Percentiles rank a stretch among this genome's conserved stretches.
Conservation (phyloP, 2,113 vertebrate genomes). For the Paramormyrops kingsleyae region DNA sequence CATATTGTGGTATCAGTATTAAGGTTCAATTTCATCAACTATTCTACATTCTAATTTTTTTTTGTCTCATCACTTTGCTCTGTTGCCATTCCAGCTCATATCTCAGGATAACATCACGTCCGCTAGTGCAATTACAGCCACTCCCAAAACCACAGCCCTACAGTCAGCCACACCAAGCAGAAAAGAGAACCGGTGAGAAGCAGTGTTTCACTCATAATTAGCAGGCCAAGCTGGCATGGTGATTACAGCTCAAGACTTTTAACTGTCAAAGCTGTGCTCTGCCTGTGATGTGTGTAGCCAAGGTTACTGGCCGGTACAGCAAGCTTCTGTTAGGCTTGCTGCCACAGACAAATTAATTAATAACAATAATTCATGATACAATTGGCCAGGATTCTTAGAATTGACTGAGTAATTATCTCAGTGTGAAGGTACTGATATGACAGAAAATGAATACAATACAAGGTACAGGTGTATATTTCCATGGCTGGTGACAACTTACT, state of each 20-base stretch:
- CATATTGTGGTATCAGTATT: neutral
- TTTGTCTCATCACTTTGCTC: neutral
- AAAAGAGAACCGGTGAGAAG: constrained; percentile 42
- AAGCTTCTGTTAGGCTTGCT: neutral
- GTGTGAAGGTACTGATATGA: neutral
- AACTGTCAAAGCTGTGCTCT: neutral
- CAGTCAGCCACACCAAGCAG: constrained; percentile 9
- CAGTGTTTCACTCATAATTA: neutral
- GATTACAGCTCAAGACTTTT: neutral
- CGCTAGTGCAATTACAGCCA: neutral
- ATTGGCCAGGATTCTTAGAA: neutral
- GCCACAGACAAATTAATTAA: neutral
- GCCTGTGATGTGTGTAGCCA: neutral
- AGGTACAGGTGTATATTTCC: neutral
- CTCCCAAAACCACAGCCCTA: neutral
- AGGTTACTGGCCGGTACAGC: neutral
- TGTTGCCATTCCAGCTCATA: constrained; percentile 41
- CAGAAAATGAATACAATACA: neutral
- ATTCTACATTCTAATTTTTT: neutral
- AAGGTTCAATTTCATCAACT: neutral
- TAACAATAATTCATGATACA: neutral
- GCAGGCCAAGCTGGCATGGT: neutral
- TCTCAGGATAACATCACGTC: constrained; percentile 44
- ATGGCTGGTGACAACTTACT: neutral
- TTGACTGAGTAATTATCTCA: neutral